phyloP scores from a whole-genome alignment of 2,113 vertebrate species.

The Pundamilia nyererei region DNA sequence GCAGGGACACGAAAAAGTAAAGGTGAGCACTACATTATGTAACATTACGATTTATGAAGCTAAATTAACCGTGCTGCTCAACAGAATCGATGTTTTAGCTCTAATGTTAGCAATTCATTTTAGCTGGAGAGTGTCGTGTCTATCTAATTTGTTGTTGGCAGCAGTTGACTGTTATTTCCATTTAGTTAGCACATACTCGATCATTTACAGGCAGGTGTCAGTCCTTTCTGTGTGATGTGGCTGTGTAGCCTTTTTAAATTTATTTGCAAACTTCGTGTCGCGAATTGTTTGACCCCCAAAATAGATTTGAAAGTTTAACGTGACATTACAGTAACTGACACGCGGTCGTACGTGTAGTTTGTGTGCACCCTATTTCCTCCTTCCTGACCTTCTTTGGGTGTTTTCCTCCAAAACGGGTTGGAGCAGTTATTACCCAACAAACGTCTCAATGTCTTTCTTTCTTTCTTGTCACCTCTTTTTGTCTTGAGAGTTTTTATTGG shows the following conservation, averaged over 20 bases:
- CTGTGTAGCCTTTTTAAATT: not conserved
- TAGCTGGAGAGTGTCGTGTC: not conserved
- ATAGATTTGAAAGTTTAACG: not conserved
- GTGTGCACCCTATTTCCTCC: not conserved
- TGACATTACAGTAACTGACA: not conserved
- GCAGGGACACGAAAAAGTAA: not conserved
- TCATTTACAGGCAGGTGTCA: not conserved
- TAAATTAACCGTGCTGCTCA: fast-evolving
- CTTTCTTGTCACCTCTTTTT: not conserved
- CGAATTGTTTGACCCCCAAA: not conserved
- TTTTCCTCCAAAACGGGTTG: not conserved
- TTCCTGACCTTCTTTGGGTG: not conserved
- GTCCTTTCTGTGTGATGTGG: not conserved
- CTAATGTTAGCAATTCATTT: not conserved
- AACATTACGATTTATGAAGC: fast-evolving
- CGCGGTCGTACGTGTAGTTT: not conserved
- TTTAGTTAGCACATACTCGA: fast-evolving
- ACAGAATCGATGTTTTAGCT: not conserved
- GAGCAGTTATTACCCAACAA: not conserved
- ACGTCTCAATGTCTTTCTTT: not conserved
- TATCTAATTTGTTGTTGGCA: not conserved
- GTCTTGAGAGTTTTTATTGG: not conserved
- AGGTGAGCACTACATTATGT: slow-evolving; percentile 5
- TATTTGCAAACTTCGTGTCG: fast-evolving
- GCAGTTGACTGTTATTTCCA: not conserved